phyloP scores from a whole-genome alignment of 2,888 invertebrate species.

The Phalera bucephala region DNA sequence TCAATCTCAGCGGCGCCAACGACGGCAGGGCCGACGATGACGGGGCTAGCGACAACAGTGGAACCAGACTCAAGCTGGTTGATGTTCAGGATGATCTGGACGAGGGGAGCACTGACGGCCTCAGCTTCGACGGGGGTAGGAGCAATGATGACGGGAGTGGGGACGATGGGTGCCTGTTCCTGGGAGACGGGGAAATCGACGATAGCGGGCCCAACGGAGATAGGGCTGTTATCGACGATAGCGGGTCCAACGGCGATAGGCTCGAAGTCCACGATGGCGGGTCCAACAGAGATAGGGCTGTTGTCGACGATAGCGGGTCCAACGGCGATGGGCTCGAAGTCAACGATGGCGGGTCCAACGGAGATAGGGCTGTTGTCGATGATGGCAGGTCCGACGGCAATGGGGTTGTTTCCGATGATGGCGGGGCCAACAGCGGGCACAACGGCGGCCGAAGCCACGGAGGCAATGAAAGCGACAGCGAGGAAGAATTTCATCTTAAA shows the following conservation, averaged over 20 bases:
- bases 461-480: constrained; percentile 52
- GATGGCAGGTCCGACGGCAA: constrained; percentile 55
- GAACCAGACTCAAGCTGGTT: constrained; percentile 14
- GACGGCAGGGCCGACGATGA: constrained; percentile 14
- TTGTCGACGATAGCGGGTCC: constrained; percentile 20
- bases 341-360: constrained; percentile 21
- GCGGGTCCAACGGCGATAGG: constrained; percentile 31
- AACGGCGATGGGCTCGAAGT: constrained; percentile 16
- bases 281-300: constrained; percentile 16
- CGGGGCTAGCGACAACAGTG: constrained; percentile 15
- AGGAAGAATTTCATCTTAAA: constrained; percentile 61
- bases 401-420: constrained; percentile 53
- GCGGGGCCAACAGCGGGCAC: constrained; percentile 45
- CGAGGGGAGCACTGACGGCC: constrained; percentile 24
- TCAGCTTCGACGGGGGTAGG: constrained; percentile 11
- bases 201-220: constrained; percentile 30
- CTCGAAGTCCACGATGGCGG: constrained; percentile 15
- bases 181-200: constrained; percentile 28
- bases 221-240: constrained; percentile 20
- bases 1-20: constrained; percentile 14
- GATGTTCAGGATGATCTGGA: constrained; percentile 51
- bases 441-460: constrained; percentile 24
- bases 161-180: constrained; percentile 4
- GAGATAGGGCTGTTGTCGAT: constrained; percentile 30
- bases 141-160: constrained; percentile 11